Base-by-base conservation (phyloP, 2,797 vertebrate genomes). In the Echiichthys vipera region DNA sequence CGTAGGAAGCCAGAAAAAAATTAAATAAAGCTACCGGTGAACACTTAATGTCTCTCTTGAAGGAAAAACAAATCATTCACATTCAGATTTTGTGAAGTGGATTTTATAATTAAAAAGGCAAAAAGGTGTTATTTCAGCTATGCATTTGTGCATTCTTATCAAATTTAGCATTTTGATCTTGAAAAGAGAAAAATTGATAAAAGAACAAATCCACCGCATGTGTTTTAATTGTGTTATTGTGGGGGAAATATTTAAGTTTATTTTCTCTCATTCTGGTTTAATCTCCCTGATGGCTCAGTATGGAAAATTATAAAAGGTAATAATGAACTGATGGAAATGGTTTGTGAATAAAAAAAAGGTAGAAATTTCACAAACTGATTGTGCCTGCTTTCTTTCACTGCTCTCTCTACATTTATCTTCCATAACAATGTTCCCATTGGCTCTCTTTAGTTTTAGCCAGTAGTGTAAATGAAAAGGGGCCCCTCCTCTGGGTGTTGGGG, bases 341-440 rank as follows among this genome's bases (percentile, higher is more conserved):
- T n/a, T n/a, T n/a, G n/a, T n/a, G n/a, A n/a, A n/a, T n/a, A n/a
- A n/a, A n/a, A n/a, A n/a, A n/a, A n/a, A n/a, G n/a, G n/a, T n/a
- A n/a, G n/a, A n/a, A n/a, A n/a, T n/a, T n/a, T n/a, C n/a, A n/a
- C 3, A 42, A 43, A 51, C 47, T 64, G 62, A 53, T 65, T 10
- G 20, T 24, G 14, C 10, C 2, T 42, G n/a, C 24, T 43, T 22
- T 13, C 22, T 12, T 55, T n/a, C n/a, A n/a, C n/a, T n/a, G n/a
- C n/a, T n/a, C n/a, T n/a, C n/a, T n/a, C n/a, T n/a, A n/a, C n/a
- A n/a, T n/a, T n/a, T n/a, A n/a, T n/a, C n/a, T n/a, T n/a, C n/a
- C n/a, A n/a, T n/a, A n/a, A n/a, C n/a, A n/a, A n/a, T n/a, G n/a
- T n/a, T n/a, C n/a, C n/a, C n/a, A n/a, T n/a, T n/a, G n/a, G n/a